These are phyloP conservation scores for Botia almorhae DNA, from an alignment of 2,797 vertebrate species.

Conservation along the genomic window DNA sequence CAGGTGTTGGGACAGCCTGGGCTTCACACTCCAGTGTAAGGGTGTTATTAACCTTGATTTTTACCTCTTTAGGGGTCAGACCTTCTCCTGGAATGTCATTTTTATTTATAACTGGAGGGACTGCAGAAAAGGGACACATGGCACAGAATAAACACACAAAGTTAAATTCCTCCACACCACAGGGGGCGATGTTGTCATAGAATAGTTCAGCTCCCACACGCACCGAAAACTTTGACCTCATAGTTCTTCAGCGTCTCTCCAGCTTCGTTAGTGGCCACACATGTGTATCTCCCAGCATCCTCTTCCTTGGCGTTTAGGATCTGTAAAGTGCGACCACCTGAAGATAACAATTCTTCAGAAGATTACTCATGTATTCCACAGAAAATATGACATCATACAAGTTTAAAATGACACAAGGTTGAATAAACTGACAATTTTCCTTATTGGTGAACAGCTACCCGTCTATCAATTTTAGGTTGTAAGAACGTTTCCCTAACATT, in stretches of 20 bases:
- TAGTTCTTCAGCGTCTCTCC: slow-evolving; percentile 92
- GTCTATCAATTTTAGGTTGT: too few species aligned
- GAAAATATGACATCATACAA: too few species aligned
- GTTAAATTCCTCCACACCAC: background rate
- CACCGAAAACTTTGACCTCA: slow-evolving; percentile 93
- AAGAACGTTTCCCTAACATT: too few species aligned
- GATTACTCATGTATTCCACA: too few species aligned
- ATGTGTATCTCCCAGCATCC: slow-evolving; percentile 89
- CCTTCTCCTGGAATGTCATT: slow-evolving; percentile 83
- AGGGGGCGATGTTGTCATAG: background rate
- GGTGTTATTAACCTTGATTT: slow-evolving; percentile 91
- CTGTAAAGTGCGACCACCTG: slow-evolving; percentile 93
- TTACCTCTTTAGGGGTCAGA: slow-evolving; percentile 88
- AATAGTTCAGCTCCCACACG: slow-evolving; percentile 60
- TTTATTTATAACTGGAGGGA: slow-evolving; percentile 92
- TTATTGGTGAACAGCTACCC: background rate
- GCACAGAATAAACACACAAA: background rate
- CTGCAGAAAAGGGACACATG: slow-evolving; percentile 68
- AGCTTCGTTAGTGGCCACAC: slow-evolving; percentile 93
- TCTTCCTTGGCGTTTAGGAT: slow-evolving; percentile 89
- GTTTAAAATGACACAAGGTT: too few species aligned
- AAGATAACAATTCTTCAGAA: background rate
- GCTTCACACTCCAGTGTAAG: slow-evolving; percentile 91
- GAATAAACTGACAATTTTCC: too few species aligned
- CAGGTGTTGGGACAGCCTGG: slow-evolving; percentile 85